Conservation (phyloP, 1,140 invertebrate genomes). For the Thaumatotibia leucotreta region DNA sequence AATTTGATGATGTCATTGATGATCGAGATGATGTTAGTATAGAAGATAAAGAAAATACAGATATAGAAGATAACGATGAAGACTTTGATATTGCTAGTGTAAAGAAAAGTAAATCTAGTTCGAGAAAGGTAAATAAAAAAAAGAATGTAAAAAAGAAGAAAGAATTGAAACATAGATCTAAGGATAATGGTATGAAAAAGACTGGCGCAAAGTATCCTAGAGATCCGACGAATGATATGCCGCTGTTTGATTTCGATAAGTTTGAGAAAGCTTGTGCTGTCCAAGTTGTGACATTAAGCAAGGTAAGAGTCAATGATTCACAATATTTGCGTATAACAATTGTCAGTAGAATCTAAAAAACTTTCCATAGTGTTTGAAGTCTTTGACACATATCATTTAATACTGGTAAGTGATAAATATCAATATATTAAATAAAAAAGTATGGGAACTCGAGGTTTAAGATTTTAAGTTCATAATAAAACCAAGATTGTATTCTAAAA, state of each 20-base stretch:
- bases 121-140: background rate
- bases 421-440: too few species aligned
- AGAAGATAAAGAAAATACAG: background rate
- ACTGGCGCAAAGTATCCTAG: background rate
- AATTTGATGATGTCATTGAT: background rate
- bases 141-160: background rate
- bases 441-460: too few species aligned
- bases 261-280: background rate
- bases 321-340: too few species aligned
- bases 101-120: background rate
- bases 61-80: background rate
- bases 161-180: background rate
- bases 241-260: background rate
- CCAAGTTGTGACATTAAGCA: background rate
- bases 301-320: background rate
- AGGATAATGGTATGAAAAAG: background rate
- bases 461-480: too few species aligned
- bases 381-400: too few species aligned
- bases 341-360: too few species aligned
- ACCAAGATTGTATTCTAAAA: too few species aligned
- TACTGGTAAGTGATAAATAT: too few species aligned
- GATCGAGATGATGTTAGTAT: background rate
- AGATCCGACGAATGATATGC: background rate
- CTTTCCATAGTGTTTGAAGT: too few species aligned
- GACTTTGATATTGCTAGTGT: background rate